Base-by-base conservation (phyloP, 2,888 invertebrate species). In the Octonoba sinensis region DNA sequence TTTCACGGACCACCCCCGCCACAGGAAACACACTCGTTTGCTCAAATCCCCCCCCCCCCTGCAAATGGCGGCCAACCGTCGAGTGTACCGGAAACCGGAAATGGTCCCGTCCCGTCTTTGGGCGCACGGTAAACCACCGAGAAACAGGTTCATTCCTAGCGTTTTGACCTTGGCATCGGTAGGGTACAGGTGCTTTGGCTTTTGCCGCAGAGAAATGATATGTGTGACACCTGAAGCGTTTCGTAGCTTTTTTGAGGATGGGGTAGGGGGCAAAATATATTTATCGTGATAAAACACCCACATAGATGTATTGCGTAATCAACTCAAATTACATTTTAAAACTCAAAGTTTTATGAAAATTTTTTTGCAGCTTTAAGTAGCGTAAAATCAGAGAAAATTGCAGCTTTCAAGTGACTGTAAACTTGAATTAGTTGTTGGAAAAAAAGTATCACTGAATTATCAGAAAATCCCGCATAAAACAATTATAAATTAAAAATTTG, bases 81-180 rank as follows among this genome's bases (percentile, higher is more conserved):
- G 36, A 62, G 62, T 36, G 36, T 44, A 62, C 67, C 73, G 79
- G 79, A 79, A 79, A 79, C 79, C 46, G 79, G 79, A 79, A 79
- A 73, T 56, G 62, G 62, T 22, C 60, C 78, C 72, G 75, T 76
- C 67, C 57, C 66, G 65, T 75, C 75, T 77, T 77, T 66, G 66
- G 65, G 66, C 36, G 36, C 66, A 73, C 79, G 73, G 69, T 73
- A 79, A 73, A 73, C 62, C 79, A 79, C 79, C 79, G 56, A 27
- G 64, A 51, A 44, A 67, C 72, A 67, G 73, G 79, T 73, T 79
- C 56, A 73, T 57, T 60, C 49, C 46, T 54, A 24, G 27, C 57
- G 22, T 46, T 60, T 13, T 79, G 73, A 73, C 79, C 79, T 79
- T 79, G 79, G 71, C 46, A 36, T 15, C 72, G 54, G 24, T 16